These are phyloP conservation scores for Griposia aprilina DNA, from an alignment of 2,888 invertebrate species.

Conservation along the genomic window DNA sequence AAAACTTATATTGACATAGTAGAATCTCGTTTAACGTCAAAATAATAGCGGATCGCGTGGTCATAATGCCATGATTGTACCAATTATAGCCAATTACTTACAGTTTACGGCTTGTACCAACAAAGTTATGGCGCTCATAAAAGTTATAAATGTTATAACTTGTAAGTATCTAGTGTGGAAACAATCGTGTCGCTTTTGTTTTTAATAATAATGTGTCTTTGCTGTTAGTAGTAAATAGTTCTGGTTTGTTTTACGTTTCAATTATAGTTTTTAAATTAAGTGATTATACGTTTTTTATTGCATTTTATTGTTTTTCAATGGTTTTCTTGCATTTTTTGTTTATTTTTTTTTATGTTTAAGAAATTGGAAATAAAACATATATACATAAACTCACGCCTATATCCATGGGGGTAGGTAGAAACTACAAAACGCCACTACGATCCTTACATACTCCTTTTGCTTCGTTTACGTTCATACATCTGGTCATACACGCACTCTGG, in stretches of 20 bases:
- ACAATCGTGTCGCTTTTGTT: conserved; percentile 37
- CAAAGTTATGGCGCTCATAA: conserved; percentile 61
- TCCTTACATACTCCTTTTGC: neutral
- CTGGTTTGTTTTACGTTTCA: neutral
- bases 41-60: conserved; percentile 53
- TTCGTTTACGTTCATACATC: neutral
- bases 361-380: neutral
- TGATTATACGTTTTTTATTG: neutral
- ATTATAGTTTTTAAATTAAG: conserved; percentile 1
- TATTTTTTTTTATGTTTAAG: neutral
- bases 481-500: neutral
- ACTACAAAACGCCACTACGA: neutral
- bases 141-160: conserved; percentile 45
- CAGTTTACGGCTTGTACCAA: conserved; percentile 49
- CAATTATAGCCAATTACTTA: conserved; percentile 64
- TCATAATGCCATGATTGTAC: conserved; percentile 57
- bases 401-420: neutral
- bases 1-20: conserved; percentile 25
- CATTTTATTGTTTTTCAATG: neutral
- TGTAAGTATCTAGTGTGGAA: conserved; percentile 38
- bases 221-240: neutral
- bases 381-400: neutral
- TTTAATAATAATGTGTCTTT: conserved; percentile 32
- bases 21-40: conserved; percentile 49
- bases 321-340: neutral